These are phyloP conservation scores for Lysandra coridon DNA, from an alignment of 2,888 invertebrate species.

Conservation along the genomic window DNA sequence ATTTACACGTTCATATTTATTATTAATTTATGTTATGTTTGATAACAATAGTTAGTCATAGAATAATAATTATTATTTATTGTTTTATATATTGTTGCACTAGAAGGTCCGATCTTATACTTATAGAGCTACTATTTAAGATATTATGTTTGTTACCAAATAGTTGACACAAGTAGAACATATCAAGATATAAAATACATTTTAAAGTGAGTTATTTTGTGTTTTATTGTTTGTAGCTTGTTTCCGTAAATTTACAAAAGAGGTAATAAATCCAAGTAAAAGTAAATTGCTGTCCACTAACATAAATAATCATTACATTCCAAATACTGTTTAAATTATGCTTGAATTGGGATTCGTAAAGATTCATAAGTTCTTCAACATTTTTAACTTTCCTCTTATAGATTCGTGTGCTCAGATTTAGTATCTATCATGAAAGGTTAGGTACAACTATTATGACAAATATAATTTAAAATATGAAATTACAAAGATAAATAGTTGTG, in stretches of 20 bases:
- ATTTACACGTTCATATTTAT: conserved; percentile 18
- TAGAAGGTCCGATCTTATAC: neutral
- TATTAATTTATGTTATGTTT: conserved; percentile 25
- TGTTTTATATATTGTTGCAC: conserved; percentile 23
- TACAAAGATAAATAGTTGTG: neutral
- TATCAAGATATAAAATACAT: conserved; percentile 26
- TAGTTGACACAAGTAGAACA: conserved; percentile 10
- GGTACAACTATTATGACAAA: neutral
- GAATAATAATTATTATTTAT: conserved; percentile 9
- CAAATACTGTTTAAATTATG: neutral
- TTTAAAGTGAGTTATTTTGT: conserved; percentile 25
- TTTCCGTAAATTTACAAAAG: neutral
- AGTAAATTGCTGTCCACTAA: neutral
- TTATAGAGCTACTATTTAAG: neutral
- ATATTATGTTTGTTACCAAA: conserved; percentile 28
- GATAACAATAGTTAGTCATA: conserved; percentile 11
- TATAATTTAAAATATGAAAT: neutral
- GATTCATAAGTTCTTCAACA: neutral
- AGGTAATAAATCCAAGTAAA: neutral
- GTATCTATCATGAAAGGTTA: neutral
- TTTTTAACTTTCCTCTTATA: neutral
- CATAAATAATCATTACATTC: neutral
- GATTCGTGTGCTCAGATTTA: neutral
- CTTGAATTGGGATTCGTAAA: neutral
- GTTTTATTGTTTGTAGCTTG: conserved; percentile 16